Percentiles rank a stretch among this genome's conserved stretches.
Evolutionary conservation across 2,113 vertebrate species (phyloP).

Genomic region (Damaliscus lunatus): DNA sequence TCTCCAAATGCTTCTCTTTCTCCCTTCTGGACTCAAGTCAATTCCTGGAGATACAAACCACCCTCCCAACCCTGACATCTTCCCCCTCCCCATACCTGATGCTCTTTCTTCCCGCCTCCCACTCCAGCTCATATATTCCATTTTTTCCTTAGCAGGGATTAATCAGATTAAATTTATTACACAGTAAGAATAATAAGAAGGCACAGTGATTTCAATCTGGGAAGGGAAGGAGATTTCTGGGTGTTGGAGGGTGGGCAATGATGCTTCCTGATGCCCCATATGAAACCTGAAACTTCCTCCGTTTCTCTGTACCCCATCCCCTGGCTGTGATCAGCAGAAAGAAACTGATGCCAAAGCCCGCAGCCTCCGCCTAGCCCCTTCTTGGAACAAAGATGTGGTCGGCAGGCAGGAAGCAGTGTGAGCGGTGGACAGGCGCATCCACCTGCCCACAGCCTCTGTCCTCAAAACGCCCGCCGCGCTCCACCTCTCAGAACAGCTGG

Average conservation of each 20-base stretch:
- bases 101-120: background rate
- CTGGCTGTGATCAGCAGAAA: background rate
- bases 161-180: background rate
- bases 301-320: background rate
- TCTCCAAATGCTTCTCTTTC: no score
- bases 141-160: background rate
- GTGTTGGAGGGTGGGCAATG: background rate
- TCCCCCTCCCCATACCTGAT: no score
- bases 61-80: background rate
- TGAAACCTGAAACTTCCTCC: background rate
- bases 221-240: background rate
- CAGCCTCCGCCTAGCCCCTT: background rate
- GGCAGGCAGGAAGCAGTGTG: background rate
- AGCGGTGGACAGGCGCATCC: background rate
- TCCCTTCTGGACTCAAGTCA: background rate
- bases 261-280: accelerated
- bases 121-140: no score
- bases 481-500: conserved; percentile 77
- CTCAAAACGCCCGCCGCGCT: background rate
- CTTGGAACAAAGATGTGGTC: background rate
- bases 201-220: background rate
- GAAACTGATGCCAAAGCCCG: background rate
- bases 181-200: accelerated
- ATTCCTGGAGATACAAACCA: accelerated
- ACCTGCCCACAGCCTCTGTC: background rate